phyloP scores from a whole-genome alignment of 2,113 vertebrate species.

The Odontophorus gujanensis region DNA sequence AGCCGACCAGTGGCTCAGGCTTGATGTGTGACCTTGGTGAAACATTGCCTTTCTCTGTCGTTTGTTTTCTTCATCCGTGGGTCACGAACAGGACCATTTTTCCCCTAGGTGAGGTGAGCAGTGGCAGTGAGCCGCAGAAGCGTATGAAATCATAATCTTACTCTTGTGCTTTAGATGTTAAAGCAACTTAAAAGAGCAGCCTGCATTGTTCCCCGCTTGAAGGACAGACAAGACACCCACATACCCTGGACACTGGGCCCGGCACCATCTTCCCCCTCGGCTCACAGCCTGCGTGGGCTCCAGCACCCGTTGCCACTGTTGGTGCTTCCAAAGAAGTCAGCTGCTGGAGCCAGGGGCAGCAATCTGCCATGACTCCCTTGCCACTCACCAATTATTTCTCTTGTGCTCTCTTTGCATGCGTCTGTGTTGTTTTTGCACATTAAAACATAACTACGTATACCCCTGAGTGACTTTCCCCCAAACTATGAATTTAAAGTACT shows the following conservation, averaged over 20 bases:
- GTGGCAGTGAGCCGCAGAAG: background rate
- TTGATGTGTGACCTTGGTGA: background rate
- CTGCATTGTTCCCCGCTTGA: background rate
- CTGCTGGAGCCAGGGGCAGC: background rate
- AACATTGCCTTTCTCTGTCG: background rate
- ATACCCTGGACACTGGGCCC: background rate
- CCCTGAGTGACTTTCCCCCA: constrained; percentile 61
- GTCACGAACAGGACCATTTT: background rate
- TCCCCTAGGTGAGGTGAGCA: background rate
- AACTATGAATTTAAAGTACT: constrained; percentile 79
- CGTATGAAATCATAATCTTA: background rate
- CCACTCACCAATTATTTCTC: background rate
- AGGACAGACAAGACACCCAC: background rate
- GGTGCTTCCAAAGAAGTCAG: background rate
- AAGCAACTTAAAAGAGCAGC: background rate
- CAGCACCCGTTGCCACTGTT: background rate
- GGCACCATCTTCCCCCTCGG: background rate
- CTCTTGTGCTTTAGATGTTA: background rate
- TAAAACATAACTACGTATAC: constrained; percentile 49
- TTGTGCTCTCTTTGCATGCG: background rate
- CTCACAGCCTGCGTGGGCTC: background rate
- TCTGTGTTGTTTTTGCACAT: constrained; percentile 20
- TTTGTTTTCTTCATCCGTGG: background rate
- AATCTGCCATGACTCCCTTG: background rate
- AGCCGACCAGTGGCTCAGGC: background rate